Base-by-base conservation (phyloP, 2,113 vertebrate species). In the Labrus mixtus region DNA sequence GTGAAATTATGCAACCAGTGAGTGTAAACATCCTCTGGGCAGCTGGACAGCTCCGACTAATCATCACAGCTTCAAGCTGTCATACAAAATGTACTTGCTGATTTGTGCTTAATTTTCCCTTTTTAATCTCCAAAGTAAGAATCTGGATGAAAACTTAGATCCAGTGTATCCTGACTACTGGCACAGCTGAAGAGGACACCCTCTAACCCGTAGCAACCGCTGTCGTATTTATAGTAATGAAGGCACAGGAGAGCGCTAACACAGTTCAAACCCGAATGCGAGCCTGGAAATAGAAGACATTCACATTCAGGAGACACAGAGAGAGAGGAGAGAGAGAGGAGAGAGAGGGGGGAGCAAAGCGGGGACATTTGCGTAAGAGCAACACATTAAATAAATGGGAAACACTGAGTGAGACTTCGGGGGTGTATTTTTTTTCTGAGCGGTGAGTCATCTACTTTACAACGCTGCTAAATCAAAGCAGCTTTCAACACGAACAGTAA, bases 181-280 rank as follows among this genome's bases (percentile, higher is more conserved):
- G 43, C 55, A 10, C 3, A 20, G 25, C 23, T 43, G 60, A n/a
- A 55, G 17, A 65, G 29, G n/a, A 71, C 22, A 41, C 46, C 62
- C 67, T 60, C 20, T 19, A 29, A 70, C 69, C 64, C 85, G 22
- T 20, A 82, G 76, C 76, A 60, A 86, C 73, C 20, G 6, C 58
- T 11, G 64, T 13, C 22, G 16, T 88, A 90, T 90, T 90, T 88
- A 83, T 78, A 87, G 86, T 29, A 8, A 19, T 59, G 64, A 70
- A 63, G 50, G 59, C 76, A 53, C 58, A 64, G 57, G 43, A 76
- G 71, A 73, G 65, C 8, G 6, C 43, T 56, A 61, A 62, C 70
- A 37, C 71, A 67, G 76, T 54, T 78, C 23, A 71, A 78, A 73
- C 57, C 15, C 17, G 51, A 71, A 83, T 78, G 22, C 53, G 55